Conservation (phyloP, 2,888 invertebrate species). For the Crossocerus cetratus region DNA sequence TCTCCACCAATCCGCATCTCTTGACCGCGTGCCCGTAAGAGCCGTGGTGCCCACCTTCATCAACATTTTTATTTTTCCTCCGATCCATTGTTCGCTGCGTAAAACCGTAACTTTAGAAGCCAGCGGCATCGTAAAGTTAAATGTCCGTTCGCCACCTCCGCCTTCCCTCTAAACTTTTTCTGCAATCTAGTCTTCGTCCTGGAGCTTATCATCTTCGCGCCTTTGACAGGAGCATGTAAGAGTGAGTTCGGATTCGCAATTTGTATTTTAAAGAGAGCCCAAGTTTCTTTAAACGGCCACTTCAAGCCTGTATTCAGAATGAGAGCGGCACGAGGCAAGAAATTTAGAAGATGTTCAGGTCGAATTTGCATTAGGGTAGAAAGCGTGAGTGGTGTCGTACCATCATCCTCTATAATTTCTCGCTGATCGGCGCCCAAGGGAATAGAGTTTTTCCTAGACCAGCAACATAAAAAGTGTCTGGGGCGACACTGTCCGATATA, state of each 20-base stretch:
- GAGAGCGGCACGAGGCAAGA: constrained; percentile 6
- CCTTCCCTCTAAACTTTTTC: neutral
- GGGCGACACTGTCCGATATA: neutral
- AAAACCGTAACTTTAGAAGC: neutral
- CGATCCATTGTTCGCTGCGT: too few relatives aligned
- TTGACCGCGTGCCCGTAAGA: neutral
- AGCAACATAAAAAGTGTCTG: neutral
- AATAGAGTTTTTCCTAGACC: neutral
- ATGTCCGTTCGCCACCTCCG: neutral
- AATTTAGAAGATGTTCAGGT: constrained; percentile 22
- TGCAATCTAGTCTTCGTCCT: neutral
- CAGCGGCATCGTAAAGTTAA: neutral
- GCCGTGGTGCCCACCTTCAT: neutral
- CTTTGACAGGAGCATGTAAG: too few relatives aligned
- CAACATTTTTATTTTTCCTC: constrained; percentile 2
- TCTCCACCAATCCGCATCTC: constrained; percentile 9
- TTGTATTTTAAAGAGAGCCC: too few relatives aligned
- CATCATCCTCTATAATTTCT: constrained; percentile 15
- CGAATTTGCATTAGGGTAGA: constrained; percentile 17
- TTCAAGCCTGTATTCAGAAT: neutral
- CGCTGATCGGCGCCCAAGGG: neutral
- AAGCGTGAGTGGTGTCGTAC: neutral
- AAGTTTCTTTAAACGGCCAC: too few relatives aligned
- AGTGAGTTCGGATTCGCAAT: too few relatives aligned
- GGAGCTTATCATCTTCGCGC: too few relatives aligned